Evolutionary conservation across 2,113 vertebrate genomes (phyloP).

Genomic region (Mirza zaza): DNA sequence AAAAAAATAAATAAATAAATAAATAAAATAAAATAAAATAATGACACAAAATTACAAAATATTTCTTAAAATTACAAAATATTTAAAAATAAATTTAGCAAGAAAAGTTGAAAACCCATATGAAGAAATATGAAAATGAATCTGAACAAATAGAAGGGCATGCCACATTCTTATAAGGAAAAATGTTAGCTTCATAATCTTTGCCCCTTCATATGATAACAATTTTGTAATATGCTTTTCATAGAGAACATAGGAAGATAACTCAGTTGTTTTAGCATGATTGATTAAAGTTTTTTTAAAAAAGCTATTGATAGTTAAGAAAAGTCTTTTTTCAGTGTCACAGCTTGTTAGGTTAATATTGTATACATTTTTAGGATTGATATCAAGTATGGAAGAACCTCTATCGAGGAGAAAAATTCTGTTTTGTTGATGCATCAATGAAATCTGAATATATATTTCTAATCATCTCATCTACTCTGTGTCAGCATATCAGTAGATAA

Average conservation of each 20-base stretch:
- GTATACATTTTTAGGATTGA: neutral
- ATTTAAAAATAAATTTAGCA: slow-evolving; percentile 27
- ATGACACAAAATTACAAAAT: neutral
- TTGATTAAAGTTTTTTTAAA: neutral
- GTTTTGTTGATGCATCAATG: neutral
- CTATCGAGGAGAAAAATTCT: neutral
- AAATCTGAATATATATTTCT: neutral
- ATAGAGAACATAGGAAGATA: neutral
- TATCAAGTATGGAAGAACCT: slow-evolving; percentile 4
- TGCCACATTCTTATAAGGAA: neutral
- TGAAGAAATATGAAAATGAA: neutral
- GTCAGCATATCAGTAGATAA: neutral
- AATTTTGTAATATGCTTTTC: neutral
- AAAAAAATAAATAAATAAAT: too few species aligned
- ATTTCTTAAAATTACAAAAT: neutral
- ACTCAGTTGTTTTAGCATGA: neutral
- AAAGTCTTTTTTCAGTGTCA: neutral
- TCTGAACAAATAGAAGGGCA: neutral
- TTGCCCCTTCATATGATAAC: neutral
- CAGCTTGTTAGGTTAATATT: neutral
- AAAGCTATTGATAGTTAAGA: neutral
- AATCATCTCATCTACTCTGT: neutral
- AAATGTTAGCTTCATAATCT: neutral
- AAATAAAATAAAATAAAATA: too few species aligned
- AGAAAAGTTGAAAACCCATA: neutral